These are phyloP conservation scores for Poeciliopsis presidionis DNA, from an alignment of 2,797 vertebrate species.

Conservation along the genomic window DNA sequence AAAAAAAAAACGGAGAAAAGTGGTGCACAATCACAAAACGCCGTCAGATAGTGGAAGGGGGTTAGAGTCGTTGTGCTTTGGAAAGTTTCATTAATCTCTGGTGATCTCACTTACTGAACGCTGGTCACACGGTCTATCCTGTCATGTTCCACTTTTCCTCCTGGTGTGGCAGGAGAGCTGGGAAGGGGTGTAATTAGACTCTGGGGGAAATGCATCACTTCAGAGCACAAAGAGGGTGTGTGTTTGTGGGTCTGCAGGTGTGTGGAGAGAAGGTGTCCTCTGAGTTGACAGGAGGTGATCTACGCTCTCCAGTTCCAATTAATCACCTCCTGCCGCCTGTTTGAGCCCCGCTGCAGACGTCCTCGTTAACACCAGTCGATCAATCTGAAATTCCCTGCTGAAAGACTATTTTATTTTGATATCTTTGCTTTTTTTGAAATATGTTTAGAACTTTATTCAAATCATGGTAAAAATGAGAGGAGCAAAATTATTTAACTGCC, in stretches of 20 bases:
- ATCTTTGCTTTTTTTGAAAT: background rate
- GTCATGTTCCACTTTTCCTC: constrained; percentile 17
- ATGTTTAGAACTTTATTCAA: background rate
- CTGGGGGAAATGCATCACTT: constrained; percentile 48
- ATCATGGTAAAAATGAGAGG: background rate
- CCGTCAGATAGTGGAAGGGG: constrained; percentile 22
- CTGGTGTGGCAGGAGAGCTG: constrained; percentile 21
- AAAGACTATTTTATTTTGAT: constrained; percentile 28
- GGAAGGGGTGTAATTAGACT: constrained; percentile 58
- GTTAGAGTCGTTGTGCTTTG: constrained; percentile 10
- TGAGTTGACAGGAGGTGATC: constrained; percentile 37
- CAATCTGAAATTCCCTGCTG: constrained; percentile 28
- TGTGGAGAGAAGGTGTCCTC: constrained; percentile 24
- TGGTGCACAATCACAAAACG: constrained; percentile 39
- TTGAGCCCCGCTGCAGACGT: constrained; percentile 31
- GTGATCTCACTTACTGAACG: constrained; percentile 14
- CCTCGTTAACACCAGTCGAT: constrained; percentile 48
- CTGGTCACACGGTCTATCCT: constrained; percentile 6
- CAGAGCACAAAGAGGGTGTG: constrained; percentile 17
- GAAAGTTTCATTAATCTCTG: constrained; percentile 28
- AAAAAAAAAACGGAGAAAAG: constrained; percentile 9
- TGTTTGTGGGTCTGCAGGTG: constrained; percentile 20
- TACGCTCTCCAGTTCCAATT: constrained; percentile 52
- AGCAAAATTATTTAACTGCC: background rate
- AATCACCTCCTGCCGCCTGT: constrained; percentile 54